Conservation (phyloP, 2,888 invertebrate species). For the Saturnia japonica region DNA sequence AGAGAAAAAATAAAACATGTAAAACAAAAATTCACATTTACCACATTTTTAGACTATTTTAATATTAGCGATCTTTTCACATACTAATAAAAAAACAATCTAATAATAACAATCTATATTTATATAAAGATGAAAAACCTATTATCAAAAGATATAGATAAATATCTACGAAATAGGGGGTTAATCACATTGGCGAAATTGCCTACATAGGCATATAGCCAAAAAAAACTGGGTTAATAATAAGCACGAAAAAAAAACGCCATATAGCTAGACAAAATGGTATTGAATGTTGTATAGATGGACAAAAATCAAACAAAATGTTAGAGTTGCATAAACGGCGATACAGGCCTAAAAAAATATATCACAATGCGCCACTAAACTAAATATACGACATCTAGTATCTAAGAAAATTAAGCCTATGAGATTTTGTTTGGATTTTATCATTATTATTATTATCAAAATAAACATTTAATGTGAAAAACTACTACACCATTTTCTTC, state of each 20-base stretch:
- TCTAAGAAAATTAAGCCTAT: slow-evolving; percentile 14
- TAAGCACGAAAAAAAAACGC: background rate
- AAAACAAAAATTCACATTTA: background rate
- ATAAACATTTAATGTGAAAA: background rate
- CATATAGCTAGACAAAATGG: background rate
- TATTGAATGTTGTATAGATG: background rate
- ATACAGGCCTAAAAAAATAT: slow-evolving; percentile 26
- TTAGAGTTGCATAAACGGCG: background rate
- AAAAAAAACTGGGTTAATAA: too few species aligned
- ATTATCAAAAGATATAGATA: slow-evolving; percentile 12
- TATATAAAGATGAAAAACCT: background rate
- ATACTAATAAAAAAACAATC: slow-evolving; percentile 11
- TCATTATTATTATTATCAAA: background rate
- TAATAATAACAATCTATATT: background rate
- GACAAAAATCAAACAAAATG: background rate
- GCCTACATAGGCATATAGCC: too few species aligned
- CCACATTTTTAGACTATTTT: background rate
- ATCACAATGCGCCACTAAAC: slow-evolving; percentile 38
- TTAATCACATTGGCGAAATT: too few species aligned
- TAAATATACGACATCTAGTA: slow-evolving; percentile 12
- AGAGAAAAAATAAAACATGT: background rate
- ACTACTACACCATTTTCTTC: background rate
- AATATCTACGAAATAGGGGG: slow-evolving; percentile 10
- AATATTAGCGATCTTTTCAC: background rate
- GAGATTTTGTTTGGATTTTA: slow-evolving; percentile 7